Evolutionary conservation across 2,797 vertebrate genomes (phyloP), one percentile per base, ranked within the genome.

Genomic region (Semotilus atromaculatus): DNA sequence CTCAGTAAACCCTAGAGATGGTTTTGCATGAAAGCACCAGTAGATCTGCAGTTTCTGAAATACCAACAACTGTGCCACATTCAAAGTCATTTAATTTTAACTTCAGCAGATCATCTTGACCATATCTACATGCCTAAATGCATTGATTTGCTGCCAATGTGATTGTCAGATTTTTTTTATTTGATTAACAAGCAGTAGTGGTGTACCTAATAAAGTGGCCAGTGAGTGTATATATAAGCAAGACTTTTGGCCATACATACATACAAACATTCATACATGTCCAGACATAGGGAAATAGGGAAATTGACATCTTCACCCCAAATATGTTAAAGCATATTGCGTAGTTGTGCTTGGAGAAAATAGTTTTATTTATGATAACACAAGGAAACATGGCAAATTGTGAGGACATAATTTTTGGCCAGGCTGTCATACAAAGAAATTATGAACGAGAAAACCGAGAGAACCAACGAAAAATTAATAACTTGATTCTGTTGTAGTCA

Each of bases 61-160:
- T 38, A 18, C 23, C 53, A 60, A 7, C 53, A 26, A 23, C 34
- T 2, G 10, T 18, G 13, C 7, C 51, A 60, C 13, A 7, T 40
- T 77, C 14, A 40, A 77, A 77, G 51, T 26, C 34, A n/a, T 23
- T 60, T 26, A 77, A 60, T 76, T 77, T 77, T 14, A 23, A 77
- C 53, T 74, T 48, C 4, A 73, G 71, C 4, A 9, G n/a, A 48
- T 48, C 9, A 1, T 75, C 71, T 51, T 29, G 43, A 51, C n/a
- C 14, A 74, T 9, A 14, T 74, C 19, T 36, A 23, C 73, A 55
- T n/a, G 48, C 11, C 9, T 55, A 55, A 74, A 51, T 23, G 72
- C 72, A 34, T 31, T 73, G 26, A 34, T 5, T n/a, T 55, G 48
- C 13, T 10, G 10, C 23, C 21, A 58, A 58, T 60, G 51, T 9